Conservation (phyloP, 1,140 invertebrate species). For the Onthophagus taurus region DNA sequence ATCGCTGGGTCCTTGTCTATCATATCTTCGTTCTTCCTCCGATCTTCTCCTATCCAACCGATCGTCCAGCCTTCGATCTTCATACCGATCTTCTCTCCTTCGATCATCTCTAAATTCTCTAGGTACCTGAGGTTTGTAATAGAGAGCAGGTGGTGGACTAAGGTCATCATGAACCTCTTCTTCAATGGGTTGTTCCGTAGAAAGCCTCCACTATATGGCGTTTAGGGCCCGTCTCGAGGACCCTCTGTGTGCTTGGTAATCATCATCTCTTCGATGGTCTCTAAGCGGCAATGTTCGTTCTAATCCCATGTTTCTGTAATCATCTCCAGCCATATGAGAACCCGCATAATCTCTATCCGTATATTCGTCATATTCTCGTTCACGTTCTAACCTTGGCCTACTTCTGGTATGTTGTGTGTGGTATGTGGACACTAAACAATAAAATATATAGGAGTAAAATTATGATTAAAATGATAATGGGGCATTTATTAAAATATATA, state of each 20-base stretch:
- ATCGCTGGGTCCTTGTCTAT: conserved; percentile 16
- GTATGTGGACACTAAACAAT: conserved; percentile 30
- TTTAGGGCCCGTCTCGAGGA: conserved; percentile 43
- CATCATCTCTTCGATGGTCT: conserved; percentile 36
- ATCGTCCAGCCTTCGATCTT: conserved; percentile 13
- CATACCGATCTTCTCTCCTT: conserved; percentile 9
- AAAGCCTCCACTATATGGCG: conserved; percentile 43
- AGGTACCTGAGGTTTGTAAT: conserved; percentile 35
- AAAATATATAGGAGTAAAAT: background rate
- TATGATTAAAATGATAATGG: background rate
- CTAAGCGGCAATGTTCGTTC: conserved; percentile 25
- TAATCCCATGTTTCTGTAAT: conserved; percentile 28
- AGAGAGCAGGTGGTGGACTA: conserved; percentile 26
- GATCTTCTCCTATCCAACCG: conserved; percentile 18
- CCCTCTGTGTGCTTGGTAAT: conserved; percentile 41
- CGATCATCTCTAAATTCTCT: conserved; percentile 33
- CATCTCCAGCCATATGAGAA: conserved; percentile 26
- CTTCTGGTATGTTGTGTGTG: conserved; percentile 30
- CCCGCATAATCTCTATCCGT: conserved; percentile 27
- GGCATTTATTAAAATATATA: background rate
- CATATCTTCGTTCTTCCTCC: conserved; percentile 15
- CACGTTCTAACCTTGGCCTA: conserved; percentile 33
- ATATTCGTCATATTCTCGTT: conserved; percentile 40
- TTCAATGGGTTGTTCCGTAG: conserved; percentile 39
- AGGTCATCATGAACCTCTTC: conserved; percentile 35